phyloP scores from a whole-genome alignment of 1,140 invertebrate species.

The Linepithema humile region DNA sequence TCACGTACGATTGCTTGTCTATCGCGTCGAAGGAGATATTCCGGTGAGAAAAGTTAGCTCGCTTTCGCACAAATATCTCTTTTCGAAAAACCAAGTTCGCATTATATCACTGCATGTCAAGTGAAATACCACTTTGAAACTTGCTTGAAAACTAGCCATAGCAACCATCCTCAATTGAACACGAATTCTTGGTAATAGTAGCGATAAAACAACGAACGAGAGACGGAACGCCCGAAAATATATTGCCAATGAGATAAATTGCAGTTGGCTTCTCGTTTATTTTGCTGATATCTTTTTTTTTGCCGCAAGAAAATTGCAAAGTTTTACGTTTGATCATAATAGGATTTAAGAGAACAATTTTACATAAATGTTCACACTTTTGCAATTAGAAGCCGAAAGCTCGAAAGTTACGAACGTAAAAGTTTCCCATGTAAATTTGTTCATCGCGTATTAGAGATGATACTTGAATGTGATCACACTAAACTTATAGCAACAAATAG shows the following conservation, averaged over 20 bases:
- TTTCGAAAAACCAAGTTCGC: slow-evolving; percentile 39
- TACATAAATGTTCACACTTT: slow-evolving; percentile 12
- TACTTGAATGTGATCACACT: background rate
- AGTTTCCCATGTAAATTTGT: slow-evolving; percentile 36
- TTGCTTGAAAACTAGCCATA: slow-evolving; percentile 45
- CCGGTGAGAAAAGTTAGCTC: slow-evolving; percentile 40
- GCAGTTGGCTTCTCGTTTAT: slow-evolving; percentile 29
- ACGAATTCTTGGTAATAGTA: slow-evolving; percentile 30
- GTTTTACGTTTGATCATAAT: slow-evolving; percentile 15
- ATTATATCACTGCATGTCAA: slow-evolving; percentile 58
- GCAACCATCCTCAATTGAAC: slow-evolving; percentile 48
- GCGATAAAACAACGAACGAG: slow-evolving; percentile 45
- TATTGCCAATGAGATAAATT: slow-evolving; percentile 18
- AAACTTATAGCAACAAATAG: background rate
- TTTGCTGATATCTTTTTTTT: slow-evolving; percentile 27
- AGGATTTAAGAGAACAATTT: slow-evolving; percentile 34
- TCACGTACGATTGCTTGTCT: slow-evolving; percentile 43
- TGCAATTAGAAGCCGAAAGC: slow-evolving; percentile 5
- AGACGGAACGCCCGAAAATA: slow-evolving; percentile 30
- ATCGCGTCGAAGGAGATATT: slow-evolving; percentile 43
- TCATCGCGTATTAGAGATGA: background rate
- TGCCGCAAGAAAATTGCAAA: slow-evolving; percentile 11
- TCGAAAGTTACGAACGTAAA: slow-evolving; percentile 9
- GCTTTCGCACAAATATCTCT: slow-evolving; percentile 49
- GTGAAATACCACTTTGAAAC: slow-evolving; percentile 50